These are phyloP conservation scores for Crypturellus undulatus DNA, from an alignment of 2,113 vertebrate genomes.

Conservation along the genomic window DNA sequence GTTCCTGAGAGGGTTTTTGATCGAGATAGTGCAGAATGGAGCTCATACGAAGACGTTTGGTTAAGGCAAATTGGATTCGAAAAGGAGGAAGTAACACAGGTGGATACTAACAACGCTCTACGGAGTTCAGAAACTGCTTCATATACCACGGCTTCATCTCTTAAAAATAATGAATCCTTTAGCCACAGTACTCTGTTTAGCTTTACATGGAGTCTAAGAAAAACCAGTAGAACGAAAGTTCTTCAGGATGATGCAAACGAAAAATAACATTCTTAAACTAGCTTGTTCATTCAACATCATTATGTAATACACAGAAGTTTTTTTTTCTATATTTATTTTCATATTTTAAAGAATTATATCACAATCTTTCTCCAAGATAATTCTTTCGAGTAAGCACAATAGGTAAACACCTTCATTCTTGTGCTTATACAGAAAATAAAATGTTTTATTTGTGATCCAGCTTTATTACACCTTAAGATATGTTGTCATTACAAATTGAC, in stretches of 20 bases:
- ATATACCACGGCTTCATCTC: background rate
- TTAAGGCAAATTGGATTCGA: background rate
- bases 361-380: rapidly evolving
- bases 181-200: background rate
- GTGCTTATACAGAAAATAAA: background rate
- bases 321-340: rapidly evolving
- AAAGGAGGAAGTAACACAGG: conserved; percentile 29
- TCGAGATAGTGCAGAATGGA: rapidly evolving
- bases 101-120: rapidly evolving
- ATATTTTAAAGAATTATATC: background rate
- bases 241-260: rapidly evolving
- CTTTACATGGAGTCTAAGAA: background rate
- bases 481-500: background rate
- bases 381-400: rapidly evolving
- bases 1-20: background rate
- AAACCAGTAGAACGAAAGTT: rapidly evolving
- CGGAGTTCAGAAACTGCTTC: background rate
- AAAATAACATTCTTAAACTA: background rate
- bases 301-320: rapidly evolving
- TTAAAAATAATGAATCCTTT: background rate
- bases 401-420: rapidly evolving
- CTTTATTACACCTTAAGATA: background rate
- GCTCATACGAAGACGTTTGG: rapidly evolving
- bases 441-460: background rate
- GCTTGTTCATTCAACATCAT: background rate